phyloP scores from a whole-genome alignment of 2,113 vertebrate species.

The Cardinalis cardinalis region DNA sequence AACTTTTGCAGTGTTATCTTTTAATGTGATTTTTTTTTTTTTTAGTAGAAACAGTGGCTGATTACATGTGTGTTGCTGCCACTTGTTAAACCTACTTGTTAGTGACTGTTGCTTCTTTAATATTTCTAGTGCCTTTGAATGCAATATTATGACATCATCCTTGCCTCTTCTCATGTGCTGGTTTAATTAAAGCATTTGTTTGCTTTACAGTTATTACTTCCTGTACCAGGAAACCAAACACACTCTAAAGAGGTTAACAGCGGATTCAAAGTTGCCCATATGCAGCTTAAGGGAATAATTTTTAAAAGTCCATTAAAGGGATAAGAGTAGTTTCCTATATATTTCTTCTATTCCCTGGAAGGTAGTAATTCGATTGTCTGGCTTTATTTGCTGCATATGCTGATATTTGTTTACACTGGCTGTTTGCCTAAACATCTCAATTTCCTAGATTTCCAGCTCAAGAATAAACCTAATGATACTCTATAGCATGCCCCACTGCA shows the following conservation, averaged over 20 bases:
- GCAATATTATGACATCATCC: background rate
- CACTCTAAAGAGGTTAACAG: conserved; percentile 18
- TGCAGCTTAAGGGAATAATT: conserved; percentile 7
- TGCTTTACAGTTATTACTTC: conserved; percentile 52
- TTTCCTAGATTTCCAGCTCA: background rate
- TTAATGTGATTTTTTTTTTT: background rate
- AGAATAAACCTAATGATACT: background rate
- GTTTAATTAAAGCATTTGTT: conserved; percentile 37
- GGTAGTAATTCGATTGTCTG: background rate
- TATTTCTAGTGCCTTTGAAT: background rate
- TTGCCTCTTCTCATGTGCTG: background rate
- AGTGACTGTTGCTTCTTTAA: background rate
- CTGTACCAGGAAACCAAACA: conserved; percentile 36
- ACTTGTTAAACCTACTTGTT: background rate
- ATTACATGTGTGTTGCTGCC: background rate
- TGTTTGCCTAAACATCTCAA: conserved; percentile 1
- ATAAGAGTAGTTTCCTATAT: background rate
- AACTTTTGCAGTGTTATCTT: background rate
- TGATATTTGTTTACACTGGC: background rate
- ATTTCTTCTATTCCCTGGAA: conserved; percentile 5
- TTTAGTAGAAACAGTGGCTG: background rate
- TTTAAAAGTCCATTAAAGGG: background rate
- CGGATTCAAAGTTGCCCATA: background rate
- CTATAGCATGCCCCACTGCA: background rate
- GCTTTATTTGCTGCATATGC: background rate